Conservation (phyloP, 2,888 invertebrate genomes). For the Ptychoptera albimana region DNA sequence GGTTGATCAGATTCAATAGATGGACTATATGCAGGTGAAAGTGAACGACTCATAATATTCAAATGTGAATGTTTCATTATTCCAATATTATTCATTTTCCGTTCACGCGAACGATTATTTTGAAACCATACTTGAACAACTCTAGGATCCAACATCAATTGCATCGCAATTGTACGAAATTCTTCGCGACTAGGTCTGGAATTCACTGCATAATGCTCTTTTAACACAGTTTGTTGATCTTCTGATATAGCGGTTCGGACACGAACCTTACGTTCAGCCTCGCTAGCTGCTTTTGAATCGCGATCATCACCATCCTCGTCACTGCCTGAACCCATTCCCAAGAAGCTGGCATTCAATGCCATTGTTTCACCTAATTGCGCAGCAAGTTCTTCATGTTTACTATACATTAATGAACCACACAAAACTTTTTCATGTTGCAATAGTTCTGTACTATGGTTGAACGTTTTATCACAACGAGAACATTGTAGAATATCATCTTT, state of each 20-base stretch:
- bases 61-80: neutral
- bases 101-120: constrained; percentile 80
- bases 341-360: constrained; percentile 2
- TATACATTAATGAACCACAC: constrained; percentile 32
- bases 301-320: constrained; percentile 40
- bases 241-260: constrained; percentile 90
- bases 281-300: constrained; percentile 38
- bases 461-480: constrained; percentile 40
- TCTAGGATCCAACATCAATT: constrained; percentile 54
- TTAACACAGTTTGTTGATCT: constrained; percentile 78
- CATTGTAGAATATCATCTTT: constrained; percentile 34
- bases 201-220: constrained; percentile 78
- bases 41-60: constrained; percentile 3
- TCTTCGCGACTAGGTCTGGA: constrained; percentile 90
- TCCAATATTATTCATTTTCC: constrained; percentile 40
- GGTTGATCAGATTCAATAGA: constrained; percentile 50
- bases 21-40: constrained; percentile 10
- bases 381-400: constrained; percentile 57
- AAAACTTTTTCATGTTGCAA: constrained; percentile 57
- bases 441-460: constrained; percentile 40
- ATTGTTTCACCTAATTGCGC: constrained; percentile 58
- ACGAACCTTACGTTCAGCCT: constrained; percentile 64
- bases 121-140: constrained; percentile 95
- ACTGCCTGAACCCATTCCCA: constrained; percentile 31
- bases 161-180: constrained; percentile 73